Conservation (phyloP, 2,888 invertebrate genomes). For the Pelosia muscerda region DNA sequence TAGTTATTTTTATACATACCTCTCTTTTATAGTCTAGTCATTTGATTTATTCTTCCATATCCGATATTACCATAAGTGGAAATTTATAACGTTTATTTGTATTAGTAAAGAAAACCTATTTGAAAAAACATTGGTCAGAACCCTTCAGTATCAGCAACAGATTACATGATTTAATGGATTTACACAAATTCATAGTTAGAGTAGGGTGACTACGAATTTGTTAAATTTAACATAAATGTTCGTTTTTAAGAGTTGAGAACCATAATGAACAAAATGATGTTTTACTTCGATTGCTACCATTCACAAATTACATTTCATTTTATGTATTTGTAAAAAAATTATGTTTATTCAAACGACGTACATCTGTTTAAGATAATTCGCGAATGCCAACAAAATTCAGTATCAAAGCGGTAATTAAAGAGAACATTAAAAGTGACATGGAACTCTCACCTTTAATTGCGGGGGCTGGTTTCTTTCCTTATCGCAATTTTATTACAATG, state of each 20-base stretch:
- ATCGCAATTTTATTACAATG: slow-evolving; percentile 80
- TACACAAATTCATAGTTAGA: neutral
- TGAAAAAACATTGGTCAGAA: neutral
- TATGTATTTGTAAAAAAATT: slow-evolving; percentile 36
- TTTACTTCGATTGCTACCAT: slow-evolving; percentile 26
- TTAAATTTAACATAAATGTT: slow-evolving; percentile 44
- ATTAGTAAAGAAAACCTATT: neutral
- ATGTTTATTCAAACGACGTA: slow-evolving; percentile 42
- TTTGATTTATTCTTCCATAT: no score
- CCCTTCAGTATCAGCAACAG: slow-evolving; percentile 1
- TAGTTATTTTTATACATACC: no score
- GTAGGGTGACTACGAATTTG: neutral
- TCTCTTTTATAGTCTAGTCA: no score
- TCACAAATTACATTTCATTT: slow-evolving; percentile 22
- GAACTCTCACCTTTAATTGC: slow-evolving; percentile 77
- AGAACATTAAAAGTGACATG: slow-evolving; percentile 67
- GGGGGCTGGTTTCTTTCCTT: slow-evolving; percentile 77
- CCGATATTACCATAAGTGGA: neutral
- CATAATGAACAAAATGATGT: slow-evolving; percentile 51
- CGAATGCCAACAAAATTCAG: slow-evolving; percentile 54
- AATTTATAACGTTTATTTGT: neutral
- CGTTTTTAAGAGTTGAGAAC: slow-evolving; percentile 44
- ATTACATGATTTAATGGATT: neutral
- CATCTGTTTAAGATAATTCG: slow-evolving; percentile 56
- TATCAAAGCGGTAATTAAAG: slow-evolving; percentile 70